phyloP scores from a whole-genome alignment of 2,888 invertebrate genomes.

The Epiblema foenella region DNA sequence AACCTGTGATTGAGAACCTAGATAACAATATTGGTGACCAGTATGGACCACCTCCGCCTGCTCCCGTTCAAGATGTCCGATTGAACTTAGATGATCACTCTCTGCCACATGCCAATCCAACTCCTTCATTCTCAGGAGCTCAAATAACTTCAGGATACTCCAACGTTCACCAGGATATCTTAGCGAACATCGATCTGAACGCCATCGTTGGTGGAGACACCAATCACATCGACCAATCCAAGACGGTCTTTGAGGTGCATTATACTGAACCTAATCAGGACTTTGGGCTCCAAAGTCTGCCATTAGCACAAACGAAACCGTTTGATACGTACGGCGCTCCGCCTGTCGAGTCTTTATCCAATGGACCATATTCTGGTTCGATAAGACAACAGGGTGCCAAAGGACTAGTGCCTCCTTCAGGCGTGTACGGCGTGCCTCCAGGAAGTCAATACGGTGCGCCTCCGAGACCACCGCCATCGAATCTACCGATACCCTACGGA shows the following conservation, averaged over 20 bases:
- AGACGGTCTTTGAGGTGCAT: constrained; percentile 81
- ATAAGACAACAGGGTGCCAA: constrained; percentile 76
- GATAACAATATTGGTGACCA: constrained; percentile 62
- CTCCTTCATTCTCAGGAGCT: constrained; percentile 58
- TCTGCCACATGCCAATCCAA: constrained; percentile 55
- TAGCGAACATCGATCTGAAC: constrained; percentile 73
- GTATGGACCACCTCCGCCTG: constrained; percentile 71
- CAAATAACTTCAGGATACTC: constrained; percentile 75
- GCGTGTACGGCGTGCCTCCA: constrained; percentile 86
- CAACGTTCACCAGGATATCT: constrained; percentile 76
- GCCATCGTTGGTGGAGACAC: constrained; percentile 77
- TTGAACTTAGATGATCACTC: constrained; percentile 63
- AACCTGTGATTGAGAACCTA: constrained; percentile 69
- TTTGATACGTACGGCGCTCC: constrained; percentile 74
- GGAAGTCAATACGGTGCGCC: constrained; percentile 80
- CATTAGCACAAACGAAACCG: constrained; percentile 55
- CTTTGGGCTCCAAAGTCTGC: constrained; percentile 16
- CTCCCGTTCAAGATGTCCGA: constrained; percentile 63
- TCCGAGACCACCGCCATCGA: constrained; percentile 61
- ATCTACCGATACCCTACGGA: constrained; percentile 76
- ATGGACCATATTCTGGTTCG: constrained; percentile 68
- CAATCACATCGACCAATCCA: constrained; percentile 79
- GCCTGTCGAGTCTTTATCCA: constrained; percentile 75
- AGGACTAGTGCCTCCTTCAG: constrained; percentile 86
- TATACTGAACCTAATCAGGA: constrained; percentile 67